Conservation (phyloP, 2,888 invertebrate species). For the Holacanthella duospinosa region DNA sequence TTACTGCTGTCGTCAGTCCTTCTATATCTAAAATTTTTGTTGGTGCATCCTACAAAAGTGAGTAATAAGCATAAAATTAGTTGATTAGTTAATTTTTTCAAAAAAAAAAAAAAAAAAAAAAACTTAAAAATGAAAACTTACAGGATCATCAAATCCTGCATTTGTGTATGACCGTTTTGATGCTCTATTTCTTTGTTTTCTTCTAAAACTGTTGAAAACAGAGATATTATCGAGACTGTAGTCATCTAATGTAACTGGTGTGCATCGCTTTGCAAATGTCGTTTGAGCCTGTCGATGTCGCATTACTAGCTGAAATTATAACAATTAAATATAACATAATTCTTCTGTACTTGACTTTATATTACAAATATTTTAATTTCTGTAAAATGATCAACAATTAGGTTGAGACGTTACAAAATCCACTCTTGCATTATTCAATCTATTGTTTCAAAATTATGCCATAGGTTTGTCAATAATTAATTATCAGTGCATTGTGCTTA, state of each 20-base stretch:
- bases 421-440: no score
- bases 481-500: no score
- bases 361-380: no score
- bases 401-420: background rate
- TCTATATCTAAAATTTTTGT: slow-evolving; percentile 68
- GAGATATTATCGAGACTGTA: slow-evolving; percentile 84
- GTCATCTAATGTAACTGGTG: slow-evolving; percentile 75
- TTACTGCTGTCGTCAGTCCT: slow-evolving; percentile 58
- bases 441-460: no score
- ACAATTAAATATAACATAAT: slow-evolving; percentile 1
- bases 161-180: slow-evolving; percentile 83
- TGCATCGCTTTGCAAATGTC: slow-evolving; percentile 74
- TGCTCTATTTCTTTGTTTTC: slow-evolving; percentile 53
- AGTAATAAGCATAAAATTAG: background rate
- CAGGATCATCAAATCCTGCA: slow-evolving; percentile 81
- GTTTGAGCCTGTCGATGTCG: slow-evolving; percentile 69
- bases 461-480: no score
- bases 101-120: no score
- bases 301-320: slow-evolving; percentile 56
- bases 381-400: no score
- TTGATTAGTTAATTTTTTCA: background rate
- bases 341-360: no score
- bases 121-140: no score
- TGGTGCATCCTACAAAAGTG: slow-evolving; percentile 48
- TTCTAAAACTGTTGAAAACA: slow-evolving; percentile 59